Evolutionary conservation across 2,797 vertebrate genomes (phyloP).

Genomic region (Clangula hyemalis): DNA sequence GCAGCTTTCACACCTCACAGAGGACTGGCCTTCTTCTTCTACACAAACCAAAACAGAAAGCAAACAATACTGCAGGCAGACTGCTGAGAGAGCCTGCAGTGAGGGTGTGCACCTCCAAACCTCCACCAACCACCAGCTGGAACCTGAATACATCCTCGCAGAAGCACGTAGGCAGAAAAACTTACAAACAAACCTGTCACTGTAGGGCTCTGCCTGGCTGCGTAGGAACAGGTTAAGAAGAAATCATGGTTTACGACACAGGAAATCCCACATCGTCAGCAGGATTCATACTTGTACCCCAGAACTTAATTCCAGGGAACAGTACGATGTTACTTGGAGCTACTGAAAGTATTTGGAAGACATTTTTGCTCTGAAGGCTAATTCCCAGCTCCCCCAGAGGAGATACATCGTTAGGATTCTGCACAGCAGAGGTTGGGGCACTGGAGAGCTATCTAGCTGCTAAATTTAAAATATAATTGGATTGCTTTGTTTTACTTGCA

Average conservation of each 20-base stretch:
- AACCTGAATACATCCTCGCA: not conserved
- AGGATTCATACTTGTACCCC: not conserved
- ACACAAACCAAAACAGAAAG: not conserved
- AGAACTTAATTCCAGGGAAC: not conserved
- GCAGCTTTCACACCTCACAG: not conserved
- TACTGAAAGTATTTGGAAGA: not conserved
- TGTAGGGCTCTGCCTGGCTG: not conserved
- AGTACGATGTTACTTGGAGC: not conserved
- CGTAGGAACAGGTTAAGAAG: not conserved
- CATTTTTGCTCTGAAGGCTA: not conserved
- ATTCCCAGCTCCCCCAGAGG: not conserved
- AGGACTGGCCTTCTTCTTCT: not conserved
- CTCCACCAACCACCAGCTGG: not conserved
- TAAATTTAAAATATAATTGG: slow-evolving; percentile 31
- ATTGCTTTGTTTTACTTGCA: not conserved
- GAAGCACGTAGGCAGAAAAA: not conserved
- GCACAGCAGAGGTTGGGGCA: slow-evolving; percentile 9
- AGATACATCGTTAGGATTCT: not conserved
- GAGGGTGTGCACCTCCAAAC: not conserved
- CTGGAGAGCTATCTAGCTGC: slow-evolving; percentile 10
- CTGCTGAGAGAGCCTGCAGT: not conserved
- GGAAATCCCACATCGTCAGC: not conserved
- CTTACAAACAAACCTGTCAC: not conserved
- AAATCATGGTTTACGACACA: not conserved
- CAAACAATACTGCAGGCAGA: not conserved